phyloP scores from a whole-genome alignment of 1,140 invertebrate species.

The Sitobion miscanthi region DNA sequence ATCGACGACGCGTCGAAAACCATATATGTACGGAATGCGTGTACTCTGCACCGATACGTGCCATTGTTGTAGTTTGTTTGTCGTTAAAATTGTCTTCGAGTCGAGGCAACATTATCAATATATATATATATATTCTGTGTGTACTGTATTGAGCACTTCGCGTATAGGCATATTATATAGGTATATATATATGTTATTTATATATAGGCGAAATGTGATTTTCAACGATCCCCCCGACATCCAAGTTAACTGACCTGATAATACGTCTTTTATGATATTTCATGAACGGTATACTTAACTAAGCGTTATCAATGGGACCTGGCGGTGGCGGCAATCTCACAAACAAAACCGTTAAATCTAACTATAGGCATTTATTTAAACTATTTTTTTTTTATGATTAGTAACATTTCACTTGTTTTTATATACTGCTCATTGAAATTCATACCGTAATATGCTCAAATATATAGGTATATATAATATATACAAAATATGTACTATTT shows the following conservation, averaged over 20 bases:
- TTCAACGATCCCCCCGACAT: not conserved
- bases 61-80: constrained; percentile 37
- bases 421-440: not conserved
- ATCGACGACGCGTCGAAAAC: constrained; percentile 33
- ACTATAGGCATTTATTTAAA: not conserved
- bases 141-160: not conserved
- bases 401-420: not conserved
- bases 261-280: not conserved
- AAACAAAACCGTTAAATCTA: not conserved
- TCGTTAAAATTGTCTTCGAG: constrained; percentile 38
- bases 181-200: too few species aligned
- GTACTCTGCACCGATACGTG: constrained; percentile 33
- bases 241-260: constrained; percentile 20
- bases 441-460: not conserved
- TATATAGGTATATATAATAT: not conserved
- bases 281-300: not conserved
- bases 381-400: not conserved
- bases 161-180: not conserved
- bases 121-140: not conserved
- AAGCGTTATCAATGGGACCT: not conserved
- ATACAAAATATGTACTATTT: not conserved
- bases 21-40: constrained; percentile 44
- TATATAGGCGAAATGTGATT: not conserved
- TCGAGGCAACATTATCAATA: constrained; percentile 2
- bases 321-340: not conserved